Percentiles rank a stretch among this genome's conserved stretches.
phyloP scores from a whole-genome alignment of 2,797 vertebrate genomes.

The Lophius americanus region DNA sequence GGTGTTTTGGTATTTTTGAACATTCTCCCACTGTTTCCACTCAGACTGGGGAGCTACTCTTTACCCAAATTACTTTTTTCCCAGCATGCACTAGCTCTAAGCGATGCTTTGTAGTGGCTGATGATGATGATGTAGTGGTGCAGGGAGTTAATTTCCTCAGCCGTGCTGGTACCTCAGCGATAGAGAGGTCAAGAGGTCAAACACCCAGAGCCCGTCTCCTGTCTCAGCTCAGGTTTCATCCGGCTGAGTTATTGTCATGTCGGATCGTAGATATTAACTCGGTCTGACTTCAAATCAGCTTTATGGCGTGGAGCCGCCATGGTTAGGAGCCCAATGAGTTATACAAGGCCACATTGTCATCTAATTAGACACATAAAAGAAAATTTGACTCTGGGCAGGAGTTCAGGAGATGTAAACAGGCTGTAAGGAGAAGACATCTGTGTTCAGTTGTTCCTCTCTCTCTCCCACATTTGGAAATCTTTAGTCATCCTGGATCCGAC shows the following conservation, averaged over 20 bases:
- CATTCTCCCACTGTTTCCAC: too few species aligned
- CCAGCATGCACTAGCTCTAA: conserved; percentile 24
- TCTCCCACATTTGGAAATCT: conserved; percentile 65
- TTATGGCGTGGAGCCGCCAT: conserved; percentile 45
- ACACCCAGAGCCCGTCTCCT: conserved; percentile 46
- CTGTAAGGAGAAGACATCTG: conserved; percentile 74
- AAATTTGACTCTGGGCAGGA: conserved; percentile 54
- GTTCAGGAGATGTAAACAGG: conserved; percentile 74
- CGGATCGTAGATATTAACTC: conserved; percentile 49
- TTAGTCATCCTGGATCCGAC: conserved; percentile 50
- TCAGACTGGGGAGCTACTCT: conserved; percentile 16
- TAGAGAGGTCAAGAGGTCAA: conserved; percentile 61
- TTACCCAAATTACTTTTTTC: conserved; percentile 39
- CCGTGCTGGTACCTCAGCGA: conserved; percentile 53
- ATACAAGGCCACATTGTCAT: conserved; percentile 64
- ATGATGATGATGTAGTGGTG: conserved; percentile 59
- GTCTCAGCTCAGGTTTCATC: conserved; percentile 39
- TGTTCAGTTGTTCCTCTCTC: conserved; percentile 50
- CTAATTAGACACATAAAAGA: conserved; percentile 73
- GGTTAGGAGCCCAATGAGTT: conserved; percentile 59
- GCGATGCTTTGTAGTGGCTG: conserved; percentile 46
- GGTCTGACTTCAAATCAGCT: conserved; percentile 53
- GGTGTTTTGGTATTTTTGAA: too few species aligned
- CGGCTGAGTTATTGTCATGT: conserved; percentile 64
- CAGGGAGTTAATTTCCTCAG: conserved; percentile 60